Evolutionary conservation across 2,113 vertebrate species (phyloP), one percentile per base, ranked within the genome.

Genomic region (Melanotaenia duboulayi): DNA sequence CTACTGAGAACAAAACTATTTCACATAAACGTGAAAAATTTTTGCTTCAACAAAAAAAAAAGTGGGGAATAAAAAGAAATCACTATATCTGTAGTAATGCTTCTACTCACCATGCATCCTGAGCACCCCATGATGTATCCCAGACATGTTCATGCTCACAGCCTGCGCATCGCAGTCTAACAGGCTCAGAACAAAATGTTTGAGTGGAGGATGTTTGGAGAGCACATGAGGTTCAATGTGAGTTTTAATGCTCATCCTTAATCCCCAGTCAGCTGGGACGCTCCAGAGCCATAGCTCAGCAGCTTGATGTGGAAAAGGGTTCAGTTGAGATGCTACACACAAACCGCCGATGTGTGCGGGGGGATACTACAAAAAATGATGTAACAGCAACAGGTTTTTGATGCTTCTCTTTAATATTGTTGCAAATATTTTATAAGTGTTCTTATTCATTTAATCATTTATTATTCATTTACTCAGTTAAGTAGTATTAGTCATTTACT

Each of bases 31-130:
- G 19, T 42, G 1, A 55, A 11, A 12, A 2, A 42, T 44, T 14
- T 54, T 56, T 50, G 0, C 7, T 69, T 25, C 52, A 9, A 32
- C 23, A n/a, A n/a, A n/a, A n/a, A n/a, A n/a, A n/a, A n/a, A n/a
- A n/a, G n/a, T n/a, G n/a, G n/a, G n/a, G n/a, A n/a, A n/a, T n/a
- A 17, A 14, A 11, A 35, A 40, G 49, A 25, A n/a, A 6, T 54
- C 3, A 2, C 17, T 4, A 24, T 12, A 39, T 32, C n/a, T 22
- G 16, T 42, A 51, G 48, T 0, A 8, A 51, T 22, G n/a, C 5
- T 67, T 25, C 13, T 46, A 51, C 93, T 90, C 78, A 95, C 94
- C 92, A 11, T 95, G 94, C 88, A 95, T 94, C 79, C 84, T 91
- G 39, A 95, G 93, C 51, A 81, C 92, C 35, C 94, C 94, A 42